Conservation (phyloP, 2,888 invertebrate species). For the Antitype chi region DNA sequence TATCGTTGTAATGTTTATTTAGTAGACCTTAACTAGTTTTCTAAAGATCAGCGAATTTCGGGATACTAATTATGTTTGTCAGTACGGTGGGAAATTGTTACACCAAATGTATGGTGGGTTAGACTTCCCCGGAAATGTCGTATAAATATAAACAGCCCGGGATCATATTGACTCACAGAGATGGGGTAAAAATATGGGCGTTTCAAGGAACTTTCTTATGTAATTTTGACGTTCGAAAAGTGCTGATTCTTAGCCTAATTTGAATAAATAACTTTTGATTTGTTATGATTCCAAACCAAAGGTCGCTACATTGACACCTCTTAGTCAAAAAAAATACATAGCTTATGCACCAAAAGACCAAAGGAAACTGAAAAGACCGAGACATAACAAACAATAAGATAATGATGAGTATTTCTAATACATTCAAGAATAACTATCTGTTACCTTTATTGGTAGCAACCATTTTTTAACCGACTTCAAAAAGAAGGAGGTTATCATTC, state of each 20-base stretch:
- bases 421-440: background rate
- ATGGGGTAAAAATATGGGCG: too few species aligned
- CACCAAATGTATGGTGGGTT: background rate
- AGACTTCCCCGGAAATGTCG: background rate
- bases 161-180: background rate
- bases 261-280: too few species aligned
- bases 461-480: too few species aligned
- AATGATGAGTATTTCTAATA: too few species aligned
- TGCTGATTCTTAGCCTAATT: too few species aligned
- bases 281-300: background rate
- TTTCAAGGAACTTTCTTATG: too few species aligned
- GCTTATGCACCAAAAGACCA: fast-evolving
- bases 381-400: too few species aligned
- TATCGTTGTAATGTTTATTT: slow-evolving; percentile 50
- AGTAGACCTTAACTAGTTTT: slow-evolving; percentile 36
- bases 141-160: background rate
- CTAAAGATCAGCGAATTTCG: background rate
- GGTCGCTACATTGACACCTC: background rate
- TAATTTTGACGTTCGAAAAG: too few species aligned
- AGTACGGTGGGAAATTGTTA: background rate
- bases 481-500: too few species aligned
- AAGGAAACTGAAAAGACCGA: background rate
- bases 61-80: too few species aligned
- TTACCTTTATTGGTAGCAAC: background rate
- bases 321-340: background rate